Percentiles rank a stretch among this genome's conserved stretches.
Evolutionary conservation across 2,113 vertebrate species (phyloP).

Genomic region (Tychaedon coryphoeus): DNA sequence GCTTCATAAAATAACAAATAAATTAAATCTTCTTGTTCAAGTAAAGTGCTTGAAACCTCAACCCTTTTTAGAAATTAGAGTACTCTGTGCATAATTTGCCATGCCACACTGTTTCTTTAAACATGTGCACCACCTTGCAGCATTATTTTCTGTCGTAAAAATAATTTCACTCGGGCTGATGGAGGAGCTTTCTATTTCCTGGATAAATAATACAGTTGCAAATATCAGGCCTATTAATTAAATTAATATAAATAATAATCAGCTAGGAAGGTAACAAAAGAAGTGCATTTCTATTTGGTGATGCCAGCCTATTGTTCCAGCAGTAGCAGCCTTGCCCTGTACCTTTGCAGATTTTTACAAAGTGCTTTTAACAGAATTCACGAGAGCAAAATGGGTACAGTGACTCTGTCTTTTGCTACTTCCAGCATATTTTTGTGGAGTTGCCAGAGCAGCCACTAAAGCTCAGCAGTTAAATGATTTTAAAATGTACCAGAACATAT

Average conservation of each 20-base stretch:
- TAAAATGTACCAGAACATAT: slow-evolving; percentile 42
- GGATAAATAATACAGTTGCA: slow-evolving; percentile 9
- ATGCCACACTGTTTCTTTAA: slow-evolving; percentile 21
- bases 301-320: not conserved
- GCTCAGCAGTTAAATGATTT: slow-evolving; percentile 14
- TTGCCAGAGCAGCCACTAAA: slow-evolving; percentile 47
- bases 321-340: not conserved
- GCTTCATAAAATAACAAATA: slow-evolving; percentile 89
- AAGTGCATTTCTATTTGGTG: not conserved
- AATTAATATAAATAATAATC: slow-evolving; percentile 53
- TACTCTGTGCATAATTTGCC: not conserved
- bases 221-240: slow-evolving; percentile 29
- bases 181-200: slow-evolving; percentile 14
- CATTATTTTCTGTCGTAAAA: slow-evolving; percentile 21
- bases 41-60: slow-evolving; percentile 66
- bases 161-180: slow-evolving; percentile 28
- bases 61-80: slow-evolving; percentile 56
- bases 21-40: slow-evolving; percentile 78
- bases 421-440: not conserved
- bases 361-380: not conserved
- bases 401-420: slow-evolving; percentile 39
- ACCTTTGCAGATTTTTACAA: not conserved
- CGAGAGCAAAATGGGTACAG: not conserved
- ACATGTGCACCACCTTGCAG: slow-evolving; percentile 11
- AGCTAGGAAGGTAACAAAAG: slow-evolving; percentile 43